Conservation (phyloP, 2,797 vertebrate species). For the Mico argentatus region DNA sequence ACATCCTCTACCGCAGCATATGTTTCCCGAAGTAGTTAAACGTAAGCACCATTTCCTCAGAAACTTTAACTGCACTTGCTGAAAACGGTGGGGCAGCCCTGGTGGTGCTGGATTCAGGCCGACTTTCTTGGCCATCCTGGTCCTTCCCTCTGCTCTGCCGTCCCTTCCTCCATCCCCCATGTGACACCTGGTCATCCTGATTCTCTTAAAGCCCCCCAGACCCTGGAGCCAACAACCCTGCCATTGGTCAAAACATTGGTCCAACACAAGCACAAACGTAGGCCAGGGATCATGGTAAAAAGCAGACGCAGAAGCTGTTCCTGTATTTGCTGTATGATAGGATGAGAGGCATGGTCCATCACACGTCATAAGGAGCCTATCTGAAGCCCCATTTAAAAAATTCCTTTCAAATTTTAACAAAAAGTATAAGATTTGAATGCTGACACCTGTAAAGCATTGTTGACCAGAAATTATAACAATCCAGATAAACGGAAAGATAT, state of each 20-base stretch:
- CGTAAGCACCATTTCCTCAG: neutral
- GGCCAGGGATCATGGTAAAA: rapidly evolving
- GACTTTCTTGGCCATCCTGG: rapidly evolving
- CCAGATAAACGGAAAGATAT: neutral
- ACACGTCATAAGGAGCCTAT: rapidly evolving
- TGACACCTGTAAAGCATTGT: neutral
- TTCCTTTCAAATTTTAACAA: neutral
- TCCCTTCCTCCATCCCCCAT: neutral
- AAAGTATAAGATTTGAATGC: neutral
- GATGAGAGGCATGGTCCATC: neutral
- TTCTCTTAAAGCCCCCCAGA: rapidly evolving
- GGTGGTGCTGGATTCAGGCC: rapidly evolving
- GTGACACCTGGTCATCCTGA: too few relatives aligned
- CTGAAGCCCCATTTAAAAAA: neutral
- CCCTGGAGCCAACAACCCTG: too few relatives aligned
- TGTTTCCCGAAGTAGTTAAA: neutral
- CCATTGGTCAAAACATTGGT: neutral
- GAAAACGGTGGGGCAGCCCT: rapidly evolving
- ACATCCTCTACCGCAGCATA: neutral
- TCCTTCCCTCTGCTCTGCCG: rapidly evolving
- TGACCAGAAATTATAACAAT: neutral
- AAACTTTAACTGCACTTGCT: too few relatives aligned
- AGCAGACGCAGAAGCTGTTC: rapidly evolving
- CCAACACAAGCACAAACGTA: neutral
- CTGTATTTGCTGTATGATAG: neutral